A percentile compares a stretch with the other conserved stretches of the same genome.
Evolutionary conservation across 1,140 invertebrate genomes (phyloP).

Genomic region (Lepidostoma basale): DNA sequence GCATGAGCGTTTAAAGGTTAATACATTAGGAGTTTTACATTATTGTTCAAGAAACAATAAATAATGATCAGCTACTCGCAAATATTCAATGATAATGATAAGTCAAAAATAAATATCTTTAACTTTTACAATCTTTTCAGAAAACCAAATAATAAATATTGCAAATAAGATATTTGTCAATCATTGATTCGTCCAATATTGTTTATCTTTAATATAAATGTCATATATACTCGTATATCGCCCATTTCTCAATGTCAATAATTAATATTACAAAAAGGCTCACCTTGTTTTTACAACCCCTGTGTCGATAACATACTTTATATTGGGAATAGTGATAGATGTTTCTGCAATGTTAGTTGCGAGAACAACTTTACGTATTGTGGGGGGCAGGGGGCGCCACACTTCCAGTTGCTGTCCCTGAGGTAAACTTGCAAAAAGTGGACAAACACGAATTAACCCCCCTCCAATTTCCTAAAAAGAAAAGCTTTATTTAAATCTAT

Average conservation of each 20-base stretch:
- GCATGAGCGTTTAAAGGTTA: too few species aligned
- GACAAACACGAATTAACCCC: conserved; percentile 70
- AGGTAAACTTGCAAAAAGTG: conserved; percentile 84
- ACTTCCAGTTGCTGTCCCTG: conserved; percentile 79
- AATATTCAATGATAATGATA: too few species aligned
- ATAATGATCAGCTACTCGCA: too few species aligned
- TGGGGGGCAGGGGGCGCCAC: conserved; percentile 70
- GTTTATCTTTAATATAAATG: not conserved
- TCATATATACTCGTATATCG: not conserved
- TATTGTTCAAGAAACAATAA: too few species aligned
- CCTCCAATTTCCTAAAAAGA: conserved; percentile 37
- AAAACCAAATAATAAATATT: not conserved
- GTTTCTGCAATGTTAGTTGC: conserved; percentile 99
- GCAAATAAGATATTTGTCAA: not conserved
- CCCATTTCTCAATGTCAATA: too few species aligned
- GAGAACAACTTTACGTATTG: conserved; percentile 86
- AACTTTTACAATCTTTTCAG: too few species aligned
- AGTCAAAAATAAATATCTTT: too few species aligned
- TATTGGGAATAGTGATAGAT: conserved; percentile 93
- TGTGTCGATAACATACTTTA: conserved; percentile 93
- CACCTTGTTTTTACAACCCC: conserved; percentile 91
- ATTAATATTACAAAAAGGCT: not conserved
- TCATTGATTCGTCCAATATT: too few species aligned
- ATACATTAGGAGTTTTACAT: too few species aligned
- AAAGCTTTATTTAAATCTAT: too few species aligned